Percentiles rank a stretch among this genome's conserved stretches.
These are phyloP conservation scores for Thymelicus acteon DNA, from an alignment of 2,888 invertebrate genomes.

Conservation along the genomic window DNA sequence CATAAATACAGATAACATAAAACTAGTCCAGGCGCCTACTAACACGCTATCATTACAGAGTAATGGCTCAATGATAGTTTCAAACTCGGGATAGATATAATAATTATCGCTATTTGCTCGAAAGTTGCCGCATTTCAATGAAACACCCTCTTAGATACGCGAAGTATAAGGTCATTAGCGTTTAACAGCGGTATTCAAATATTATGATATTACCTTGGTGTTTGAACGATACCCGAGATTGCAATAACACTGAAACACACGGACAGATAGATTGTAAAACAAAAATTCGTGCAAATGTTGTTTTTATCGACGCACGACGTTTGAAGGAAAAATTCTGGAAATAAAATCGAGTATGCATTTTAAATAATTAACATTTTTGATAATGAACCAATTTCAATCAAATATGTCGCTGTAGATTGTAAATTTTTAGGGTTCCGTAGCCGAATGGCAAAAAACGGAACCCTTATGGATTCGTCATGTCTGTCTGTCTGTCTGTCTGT, in stretches of 20 bases:
- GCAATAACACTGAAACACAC: constrained; percentile 18
- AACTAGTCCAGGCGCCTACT: background rate
- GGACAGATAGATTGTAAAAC: background rate
- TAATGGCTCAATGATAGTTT: constrained; percentile 4
- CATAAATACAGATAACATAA: constrained; percentile 2
- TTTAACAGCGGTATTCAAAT: constrained; percentile 35
- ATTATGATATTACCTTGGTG: constrained; percentile 32
- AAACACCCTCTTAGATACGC: constrained; percentile 22
- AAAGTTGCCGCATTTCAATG: constrained; percentile 19
- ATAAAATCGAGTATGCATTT: too few relatives aligned
- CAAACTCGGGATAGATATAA: constrained; percentile 11
- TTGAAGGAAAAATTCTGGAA: too few relatives aligned
- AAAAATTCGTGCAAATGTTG: background rate
- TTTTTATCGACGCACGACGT: too few relatives aligned
- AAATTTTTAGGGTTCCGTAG: too few relatives aligned
- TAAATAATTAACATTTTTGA: too few relatives aligned
- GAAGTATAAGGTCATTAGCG: constrained; percentile 25
- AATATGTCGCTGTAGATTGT: too few relatives aligned
- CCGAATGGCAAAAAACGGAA: too few relatives aligned
- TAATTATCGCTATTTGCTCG: constrained; percentile 17
- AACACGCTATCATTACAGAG: constrained; percentile 8
- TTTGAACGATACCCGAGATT: constrained; percentile 29
- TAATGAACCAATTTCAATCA: too few relatives aligned
- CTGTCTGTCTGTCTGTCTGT: too few relatives aligned
- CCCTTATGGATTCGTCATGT: too few relatives aligned